Base-by-base conservation (phyloP, 2,113 vertebrate genomes). In the Chelonoidis abingdonii region DNA sequence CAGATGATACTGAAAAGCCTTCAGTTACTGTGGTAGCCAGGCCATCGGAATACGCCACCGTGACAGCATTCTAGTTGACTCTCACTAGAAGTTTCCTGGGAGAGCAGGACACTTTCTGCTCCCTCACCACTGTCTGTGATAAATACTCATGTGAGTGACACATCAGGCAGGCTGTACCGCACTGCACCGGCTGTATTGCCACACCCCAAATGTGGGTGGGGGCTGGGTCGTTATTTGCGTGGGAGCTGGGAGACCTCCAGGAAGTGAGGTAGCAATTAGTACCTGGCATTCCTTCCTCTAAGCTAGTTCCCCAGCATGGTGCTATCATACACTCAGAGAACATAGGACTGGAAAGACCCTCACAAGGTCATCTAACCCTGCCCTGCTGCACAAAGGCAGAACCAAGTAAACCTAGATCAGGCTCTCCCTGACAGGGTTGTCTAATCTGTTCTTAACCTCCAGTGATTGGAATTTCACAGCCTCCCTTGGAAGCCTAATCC, bases 21-120 rank as follows among this genome's bases (percentile, higher is more conserved):
- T 83, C 35, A 72, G 0, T 12, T 52, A 12, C 3, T 35, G 7
- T 22, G 35, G 35, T 10, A 90, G n/a, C 2, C 10, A 57, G 19
- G 7, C 8, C 56, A 72, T 83, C 87, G 47, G 38, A 81, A 0
- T 79, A 44, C 22, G 13, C 83, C 53, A 8, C 38, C 2, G 24
- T 16, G 6, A n/a, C 4, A 35, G 41, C 17, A 4, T 84, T 85
- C 35, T 81, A 29, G 59, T 79, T 81, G 91, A 92, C 8, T 7
- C 0, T 7, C 0, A 5, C 10, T 31, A 16, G 59, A 88, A 79
- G 17, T 38, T 83, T 50, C n/a, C 0, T n/a, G 31, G 4, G 19
- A 22, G 87, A 27, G 81, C 57, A 31, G 10, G 10, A 38, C n/a
- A 50, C 57, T 83, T 76, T 10, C 31, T 91, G 69, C 1, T 53